Evolutionary conservation across 2,888 invertebrate genomes (phyloP).

Genomic region (Dynastes grantii): DNA sequence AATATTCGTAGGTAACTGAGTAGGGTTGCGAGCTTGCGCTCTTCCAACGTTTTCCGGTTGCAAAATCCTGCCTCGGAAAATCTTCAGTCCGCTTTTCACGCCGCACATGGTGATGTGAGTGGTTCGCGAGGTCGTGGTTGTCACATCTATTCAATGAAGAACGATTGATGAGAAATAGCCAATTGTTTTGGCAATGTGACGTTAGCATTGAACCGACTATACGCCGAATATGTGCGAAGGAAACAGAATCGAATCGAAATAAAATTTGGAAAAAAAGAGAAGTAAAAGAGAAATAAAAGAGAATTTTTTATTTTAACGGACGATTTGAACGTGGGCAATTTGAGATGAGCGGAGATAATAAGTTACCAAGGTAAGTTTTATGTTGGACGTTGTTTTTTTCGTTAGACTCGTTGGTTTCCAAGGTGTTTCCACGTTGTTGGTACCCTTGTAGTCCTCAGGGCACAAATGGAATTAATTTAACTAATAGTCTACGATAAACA

Average conservation of each 20-base stretch:
- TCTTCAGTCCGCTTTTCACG: constrained; percentile 40
- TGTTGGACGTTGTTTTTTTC: background rate
- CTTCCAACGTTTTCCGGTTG: constrained; percentile 30
- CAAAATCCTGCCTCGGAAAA: constrained; percentile 41
- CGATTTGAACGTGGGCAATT: constrained; percentile 11
- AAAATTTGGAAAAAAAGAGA: background rate
- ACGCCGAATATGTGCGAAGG: constrained; percentile 11
- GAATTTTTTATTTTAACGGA: background rate
- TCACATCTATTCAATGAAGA: constrained; percentile 29
- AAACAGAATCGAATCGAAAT: background rate
- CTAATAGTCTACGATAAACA: background rate
- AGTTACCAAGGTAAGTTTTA: constrained; percentile 37
- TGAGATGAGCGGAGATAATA: constrained; percentile 42
- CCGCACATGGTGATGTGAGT: constrained; percentile 28
- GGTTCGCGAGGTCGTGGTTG: background rate
- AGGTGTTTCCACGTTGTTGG: background rate
- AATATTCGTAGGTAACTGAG: constrained; percentile 47
- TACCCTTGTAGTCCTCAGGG: background rate
- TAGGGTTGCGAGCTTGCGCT: constrained; percentile 41
- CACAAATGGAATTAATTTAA: background rate
- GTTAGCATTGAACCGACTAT: background rate
- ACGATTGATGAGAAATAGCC: constrained; percentile 6
- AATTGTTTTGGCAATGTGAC: constrained; percentile 17
- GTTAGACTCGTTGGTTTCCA: background rate
- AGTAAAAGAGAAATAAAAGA: background rate